Conservation (phyloP, 2,797 vertebrate species). For the Tamandua tetradactyla region DNA sequence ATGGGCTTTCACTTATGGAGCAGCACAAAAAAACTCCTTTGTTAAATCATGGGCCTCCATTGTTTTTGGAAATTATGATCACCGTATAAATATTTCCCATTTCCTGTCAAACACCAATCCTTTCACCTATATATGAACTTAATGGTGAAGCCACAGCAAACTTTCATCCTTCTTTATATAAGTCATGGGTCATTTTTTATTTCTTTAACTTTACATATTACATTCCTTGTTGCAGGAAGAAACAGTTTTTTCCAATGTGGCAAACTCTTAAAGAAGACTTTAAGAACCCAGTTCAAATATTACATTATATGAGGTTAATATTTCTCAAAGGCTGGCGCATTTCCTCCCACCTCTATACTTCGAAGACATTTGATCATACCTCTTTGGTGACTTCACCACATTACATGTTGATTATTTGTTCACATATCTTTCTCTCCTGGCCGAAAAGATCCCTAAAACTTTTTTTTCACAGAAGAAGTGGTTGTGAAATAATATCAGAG, state of each 20-base stretch:
- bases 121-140: neutral
- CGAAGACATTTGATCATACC: neutral
- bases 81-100: neutral
- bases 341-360: neutral
- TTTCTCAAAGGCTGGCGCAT: neutral
- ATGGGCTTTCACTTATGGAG: neutral
- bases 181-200: neutral
- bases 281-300: neutral
- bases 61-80: conserved; percentile 6
- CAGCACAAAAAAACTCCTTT: neutral
- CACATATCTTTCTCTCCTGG: neutral
- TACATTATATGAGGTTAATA: too few relatives aligned
- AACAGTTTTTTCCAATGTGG: neutral
- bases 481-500: neutral
- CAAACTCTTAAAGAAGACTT: neutral
- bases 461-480: neutral
- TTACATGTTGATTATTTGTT: neutral
- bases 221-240: neutral
- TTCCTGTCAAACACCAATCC: neutral
- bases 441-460: neutral
- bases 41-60: neutral
- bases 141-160: neutral
- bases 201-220: neutral
- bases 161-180: neutral
- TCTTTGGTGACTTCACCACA: neutral